Evolutionary conservation across 2,888 invertebrate genomes (phyloP).

Genomic region (Cryptocheilus praepositus): DNA sequence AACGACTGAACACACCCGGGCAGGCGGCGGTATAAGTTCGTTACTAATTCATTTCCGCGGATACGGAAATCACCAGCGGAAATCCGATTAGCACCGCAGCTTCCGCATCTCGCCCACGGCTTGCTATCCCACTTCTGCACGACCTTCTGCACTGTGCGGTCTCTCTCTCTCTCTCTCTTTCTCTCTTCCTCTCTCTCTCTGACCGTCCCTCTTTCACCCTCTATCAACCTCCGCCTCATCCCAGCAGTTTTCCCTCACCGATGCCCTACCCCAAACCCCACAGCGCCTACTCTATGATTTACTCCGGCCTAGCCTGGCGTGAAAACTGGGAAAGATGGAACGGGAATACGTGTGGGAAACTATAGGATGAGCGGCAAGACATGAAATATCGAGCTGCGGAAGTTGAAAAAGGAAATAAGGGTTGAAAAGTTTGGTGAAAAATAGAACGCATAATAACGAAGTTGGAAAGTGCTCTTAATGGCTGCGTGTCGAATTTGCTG

Average conservation of each 20-base stretch:
- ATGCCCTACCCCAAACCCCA: no score
- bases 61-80: constrained; percentile 55
- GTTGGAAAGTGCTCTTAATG: no score
- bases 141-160: background rate
- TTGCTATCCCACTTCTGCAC: constrained; percentile 1
- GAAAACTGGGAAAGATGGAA: no score
- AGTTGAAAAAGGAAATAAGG: no score
- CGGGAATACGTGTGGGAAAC: no score
- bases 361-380: no score
- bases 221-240: background rate
- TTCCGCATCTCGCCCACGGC: background rate
- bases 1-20: constrained; percentile 12
- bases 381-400: no score
- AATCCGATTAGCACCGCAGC: constrained; percentile 48
- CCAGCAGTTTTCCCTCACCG: background rate
- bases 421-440: no score
- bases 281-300: no score
- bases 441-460: no score
- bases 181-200: constrained; percentile 4
- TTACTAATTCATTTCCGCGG: constrained; percentile 59
- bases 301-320: no score
- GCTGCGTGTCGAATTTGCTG: no score
- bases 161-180: constrained; percentile 18
- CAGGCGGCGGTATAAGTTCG: constrained; percentile 46
- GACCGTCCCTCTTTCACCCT: background rate